Conservation (phyloP, 2,888 invertebrate genomes). For the Mamestra brassicae region DNA sequence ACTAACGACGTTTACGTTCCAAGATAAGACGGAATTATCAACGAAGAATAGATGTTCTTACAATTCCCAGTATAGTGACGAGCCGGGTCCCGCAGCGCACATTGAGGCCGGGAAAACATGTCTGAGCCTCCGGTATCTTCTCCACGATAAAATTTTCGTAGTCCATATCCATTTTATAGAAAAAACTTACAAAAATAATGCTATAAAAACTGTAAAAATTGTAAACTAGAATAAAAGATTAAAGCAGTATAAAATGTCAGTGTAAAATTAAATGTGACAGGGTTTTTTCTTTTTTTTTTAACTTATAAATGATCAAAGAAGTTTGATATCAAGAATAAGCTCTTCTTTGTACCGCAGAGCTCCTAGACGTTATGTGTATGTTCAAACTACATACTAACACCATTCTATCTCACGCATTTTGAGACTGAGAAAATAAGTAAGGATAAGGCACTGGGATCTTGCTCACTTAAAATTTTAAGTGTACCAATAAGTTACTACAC, state of each 20-base stretch:
- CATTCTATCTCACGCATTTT: too few relatives aligned
- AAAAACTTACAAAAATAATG: slow-evolving; percentile 43
- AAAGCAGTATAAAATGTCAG: slow-evolving; percentile 45
- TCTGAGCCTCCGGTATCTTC: slow-evolving; percentile 32
- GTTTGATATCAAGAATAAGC: neutral
- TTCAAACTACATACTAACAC: too few relatives aligned
- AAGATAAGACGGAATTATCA: slow-evolving; percentile 59
- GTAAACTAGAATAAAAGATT: slow-evolving; percentile 33
- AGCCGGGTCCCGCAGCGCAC: slow-evolving; percentile 62
- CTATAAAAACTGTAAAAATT: slow-evolving; percentile 21
- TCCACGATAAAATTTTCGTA: slow-evolving; percentile 48
- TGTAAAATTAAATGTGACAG: slow-evolving; percentile 28
- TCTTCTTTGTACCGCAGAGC: neutral
- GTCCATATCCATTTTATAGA: slow-evolving; percentile 53
- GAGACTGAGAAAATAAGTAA: too few relatives aligned
- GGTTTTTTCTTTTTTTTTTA: neutral
- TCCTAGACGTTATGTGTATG: too few relatives aligned
- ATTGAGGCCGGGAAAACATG: slow-evolving; percentile 48
- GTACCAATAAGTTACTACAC: too few relatives aligned
- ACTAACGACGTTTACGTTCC: slow-evolving; percentile 49
- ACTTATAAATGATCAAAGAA: slow-evolving; percentile 20
- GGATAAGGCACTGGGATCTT: too few relatives aligned
- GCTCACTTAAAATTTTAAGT: too few relatives aligned
- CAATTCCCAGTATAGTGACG: slow-evolving; percentile 64
- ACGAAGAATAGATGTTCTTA: slow-evolving; percentile 56